Evolutionary conservation across 2,797 vertebrate species (phyloP), one percentile per base, ranked within the genome.

Genomic region (Gouania willdenowi): DNA sequence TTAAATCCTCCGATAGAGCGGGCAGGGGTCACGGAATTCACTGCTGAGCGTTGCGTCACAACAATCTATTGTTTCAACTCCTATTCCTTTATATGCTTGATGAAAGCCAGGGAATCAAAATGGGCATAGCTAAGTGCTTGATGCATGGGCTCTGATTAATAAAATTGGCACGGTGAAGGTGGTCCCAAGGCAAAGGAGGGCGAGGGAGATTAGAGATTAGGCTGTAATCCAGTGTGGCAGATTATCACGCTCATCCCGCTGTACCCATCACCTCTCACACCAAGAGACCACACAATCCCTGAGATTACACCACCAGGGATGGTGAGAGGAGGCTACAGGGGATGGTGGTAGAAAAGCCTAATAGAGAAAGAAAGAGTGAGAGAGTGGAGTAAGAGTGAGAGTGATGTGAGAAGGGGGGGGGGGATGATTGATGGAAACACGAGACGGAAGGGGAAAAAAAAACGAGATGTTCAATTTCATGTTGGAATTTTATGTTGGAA

Each of bases 121-220:
- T 77, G 79, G 75, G 64, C 77, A 81, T 74, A 70, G 58, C 50
- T 81, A 79, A 86, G 62, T 72, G n/a, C 40, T 10, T 31, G 59
- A 65, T 70, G 64, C 69, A 57, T 48, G 68, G 65, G 62, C 59
- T 76, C 34, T 63, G 80, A 80, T 84, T 79, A 84, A 75, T 80
- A 70, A 68, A 77, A 67, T 59, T 75, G 75, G 71, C 74, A 64
- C 57, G 51, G 66, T 53, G 52, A 75, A 80, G 68, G 76, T 74
- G 78, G 74, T 84, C 77, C 69, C 63, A 45, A 10, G 58, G 66
- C 52, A 58, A 60, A 63, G 67, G 58, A 66, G 51, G 71, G 62
- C 73, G 63, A 41, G 63, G 56, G 81, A 83, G 82, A 87, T 87
- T 84, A 79, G 77, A 82, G 84, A 83, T 85, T 81, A 82, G 76